Evolutionary conservation across 2,113 vertebrate species (phyloP), one percentile per base, ranked within the genome.

Genomic region (Cairina moschata): DNA sequence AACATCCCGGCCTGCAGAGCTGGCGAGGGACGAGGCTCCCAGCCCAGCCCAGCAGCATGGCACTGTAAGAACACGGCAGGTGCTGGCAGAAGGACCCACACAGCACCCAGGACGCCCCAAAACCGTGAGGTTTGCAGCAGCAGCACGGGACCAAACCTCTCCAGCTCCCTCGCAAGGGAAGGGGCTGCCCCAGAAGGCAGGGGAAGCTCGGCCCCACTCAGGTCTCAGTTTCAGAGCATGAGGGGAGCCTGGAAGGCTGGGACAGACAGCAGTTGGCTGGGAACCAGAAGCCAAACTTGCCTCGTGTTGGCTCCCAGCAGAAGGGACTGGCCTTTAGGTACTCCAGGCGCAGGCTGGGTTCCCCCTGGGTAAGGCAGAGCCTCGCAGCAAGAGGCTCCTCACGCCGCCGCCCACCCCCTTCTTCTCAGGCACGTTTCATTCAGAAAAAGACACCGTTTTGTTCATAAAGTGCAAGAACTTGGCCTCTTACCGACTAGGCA

Each of bases 401-500:
- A 38, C 1, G 1, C 69, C 90, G 73, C 17, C 76, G 20, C 63
- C 74, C 78, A 22, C 77, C 85, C 91, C 5, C 40, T 40, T 20
- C 77, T 65, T 40, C 52, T 42, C 84, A 87, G 91, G 87, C 82
- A 94, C 36, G 0, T 77, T 87, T 87, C 85, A 74, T 75, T 94
- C 83, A 83, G 28, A 76, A 50, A 17, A 96, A n/a, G 6, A 88
- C 86, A 50, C 48, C 8, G 4, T 83, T 83, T 60, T 31, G 12
- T 63, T 95, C 78, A 48, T 93, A 92, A 90, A 90, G 95, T 96
- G 96, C 93, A 94, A 93, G 84, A 92, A 89, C 38, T 87, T 86
- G 21, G 36, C 91, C 84, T 94, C 91, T 93, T 66, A 76, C 91
- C 82, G 71, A 52, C 80, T 68, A 92, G 83, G 79, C 85, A 77